Evolutionary conservation across 2,888 invertebrate genomes (phyloP).

Genomic region (Dasypogon diadema): DNA sequence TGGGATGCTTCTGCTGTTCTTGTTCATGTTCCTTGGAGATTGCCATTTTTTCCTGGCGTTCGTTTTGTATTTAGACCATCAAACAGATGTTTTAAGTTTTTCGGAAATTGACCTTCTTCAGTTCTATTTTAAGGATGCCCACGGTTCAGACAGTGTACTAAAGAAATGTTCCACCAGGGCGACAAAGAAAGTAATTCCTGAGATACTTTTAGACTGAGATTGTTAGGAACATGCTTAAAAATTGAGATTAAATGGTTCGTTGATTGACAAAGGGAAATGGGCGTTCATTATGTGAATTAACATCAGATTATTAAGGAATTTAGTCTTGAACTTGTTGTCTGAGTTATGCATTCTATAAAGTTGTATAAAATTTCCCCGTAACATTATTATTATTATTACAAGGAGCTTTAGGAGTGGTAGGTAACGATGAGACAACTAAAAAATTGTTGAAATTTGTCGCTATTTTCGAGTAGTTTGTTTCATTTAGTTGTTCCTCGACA

Average conservation of each 20-base stretch:
- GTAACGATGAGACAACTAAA: too few species aligned
- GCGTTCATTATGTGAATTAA: background rate
- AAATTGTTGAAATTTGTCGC: too few species aligned
- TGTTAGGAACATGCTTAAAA: background rate
- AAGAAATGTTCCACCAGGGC: background rate
- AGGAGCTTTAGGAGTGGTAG: too few species aligned
- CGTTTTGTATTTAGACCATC: slow-evolving; percentile 19
- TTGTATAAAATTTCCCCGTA: too few species aligned
- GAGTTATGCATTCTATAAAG: too few species aligned
- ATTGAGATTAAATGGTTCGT: background rate
- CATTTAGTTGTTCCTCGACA: too few species aligned
- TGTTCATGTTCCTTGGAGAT: background rate
- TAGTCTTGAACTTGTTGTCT: too few species aligned
- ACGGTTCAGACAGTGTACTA: background rate
- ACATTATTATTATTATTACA: too few species aligned
- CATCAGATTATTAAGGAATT: too few species aligned
- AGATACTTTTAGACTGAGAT: background rate
- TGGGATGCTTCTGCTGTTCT: background rate
- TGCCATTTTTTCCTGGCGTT: slow-evolving; percentile 5
- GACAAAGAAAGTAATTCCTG: too few species aligned
- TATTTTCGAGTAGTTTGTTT: too few species aligned
- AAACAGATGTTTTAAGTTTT: slow-evolving; percentile 48
- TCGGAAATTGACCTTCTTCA: slow-evolving; percentile 26
- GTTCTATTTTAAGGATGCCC: slow-evolving; percentile 23
- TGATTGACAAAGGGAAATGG: background rate